Percentiles rank a stretch among this genome's conserved stretches.
Evolutionary conservation across 2,113 vertebrate genomes (phyloP).

Genomic region (Pelvicachromis taeniatus): DNA sequence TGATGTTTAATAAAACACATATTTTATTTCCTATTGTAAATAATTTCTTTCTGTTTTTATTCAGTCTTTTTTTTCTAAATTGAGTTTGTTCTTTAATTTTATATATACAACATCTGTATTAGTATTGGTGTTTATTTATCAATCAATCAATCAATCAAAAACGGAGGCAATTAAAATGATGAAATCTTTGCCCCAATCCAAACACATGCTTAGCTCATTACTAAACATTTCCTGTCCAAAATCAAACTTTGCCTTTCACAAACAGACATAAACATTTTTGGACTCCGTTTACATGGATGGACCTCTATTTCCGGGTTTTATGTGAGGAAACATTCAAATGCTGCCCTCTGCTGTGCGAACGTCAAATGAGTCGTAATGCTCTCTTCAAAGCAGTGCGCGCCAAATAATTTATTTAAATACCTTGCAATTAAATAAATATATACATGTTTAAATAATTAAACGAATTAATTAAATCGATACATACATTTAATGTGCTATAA

Average conservation of each 20-base stretch:
- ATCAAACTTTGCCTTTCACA: background rate
- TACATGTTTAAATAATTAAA: background rate
- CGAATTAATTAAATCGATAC: background rate
- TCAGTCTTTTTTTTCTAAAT: background rate
- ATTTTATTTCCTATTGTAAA: background rate
- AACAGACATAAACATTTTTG: background rate
- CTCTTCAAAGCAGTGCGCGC: background rate
- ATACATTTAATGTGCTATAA: background rate
- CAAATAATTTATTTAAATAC: background rate
- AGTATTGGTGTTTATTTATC: background rate
- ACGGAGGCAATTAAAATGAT: background rate
- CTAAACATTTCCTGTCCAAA: background rate
- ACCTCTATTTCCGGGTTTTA: background rate
- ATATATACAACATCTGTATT: background rate
- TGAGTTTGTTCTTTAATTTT: background rate
- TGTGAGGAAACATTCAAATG: background rate
- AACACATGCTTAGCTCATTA: background rate
- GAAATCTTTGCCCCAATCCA: background rate
- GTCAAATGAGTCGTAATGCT: background rate
- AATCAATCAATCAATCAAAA: background rate
- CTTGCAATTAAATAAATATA: background rate
- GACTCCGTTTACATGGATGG: background rate
- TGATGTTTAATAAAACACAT: too few species aligned
- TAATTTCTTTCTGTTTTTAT: background rate
- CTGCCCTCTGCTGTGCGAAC: constrained; percentile 33